Evolutionary conservation across 2,797 vertebrate species (phyloP).

Genomic region (Oophaga sylvatica): DNA sequence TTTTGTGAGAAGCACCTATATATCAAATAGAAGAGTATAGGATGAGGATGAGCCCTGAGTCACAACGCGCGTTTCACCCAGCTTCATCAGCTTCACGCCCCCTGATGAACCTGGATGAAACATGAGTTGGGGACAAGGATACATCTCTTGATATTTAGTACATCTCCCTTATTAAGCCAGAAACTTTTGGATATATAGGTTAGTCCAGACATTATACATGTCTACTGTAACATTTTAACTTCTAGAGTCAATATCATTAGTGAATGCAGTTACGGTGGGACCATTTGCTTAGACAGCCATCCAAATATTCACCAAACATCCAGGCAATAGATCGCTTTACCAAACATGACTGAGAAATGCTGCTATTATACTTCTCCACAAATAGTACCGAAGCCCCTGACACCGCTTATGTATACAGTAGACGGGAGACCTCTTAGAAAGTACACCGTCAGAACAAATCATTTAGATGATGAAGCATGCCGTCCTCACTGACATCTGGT

Average conservation of each 20-base stretch:
- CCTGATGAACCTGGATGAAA: too few relatives aligned
- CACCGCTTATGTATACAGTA: constrained; percentile 20
- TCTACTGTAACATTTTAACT: background rate
- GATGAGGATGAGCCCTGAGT: too few relatives aligned
- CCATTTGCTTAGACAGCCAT: background rate
- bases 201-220: background rate
- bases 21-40: too few relatives aligned
- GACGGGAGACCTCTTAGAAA: constrained; percentile 30
- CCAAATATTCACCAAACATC: background rate
- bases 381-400: constrained; percentile 21
- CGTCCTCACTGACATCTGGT: constrained; percentile 47
- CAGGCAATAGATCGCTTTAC: background rate
- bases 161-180: too few relatives aligned
- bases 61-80: too few relatives aligned
- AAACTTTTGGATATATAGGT: background rate
- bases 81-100: too few relatives aligned
- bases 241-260: background rate
- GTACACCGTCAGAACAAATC: constrained; percentile 47
- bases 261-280: background rate
- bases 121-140: too few relatives aligned
- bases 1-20: too few relatives aligned
- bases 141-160: too few relatives aligned
- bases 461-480: constrained; percentile 50
- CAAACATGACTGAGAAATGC: constrained; percentile 21
- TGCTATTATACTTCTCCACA: background rate